Base-by-base conservation (phyloP, 2,888 invertebrate genomes). In the Pheosia tremula region DNA sequence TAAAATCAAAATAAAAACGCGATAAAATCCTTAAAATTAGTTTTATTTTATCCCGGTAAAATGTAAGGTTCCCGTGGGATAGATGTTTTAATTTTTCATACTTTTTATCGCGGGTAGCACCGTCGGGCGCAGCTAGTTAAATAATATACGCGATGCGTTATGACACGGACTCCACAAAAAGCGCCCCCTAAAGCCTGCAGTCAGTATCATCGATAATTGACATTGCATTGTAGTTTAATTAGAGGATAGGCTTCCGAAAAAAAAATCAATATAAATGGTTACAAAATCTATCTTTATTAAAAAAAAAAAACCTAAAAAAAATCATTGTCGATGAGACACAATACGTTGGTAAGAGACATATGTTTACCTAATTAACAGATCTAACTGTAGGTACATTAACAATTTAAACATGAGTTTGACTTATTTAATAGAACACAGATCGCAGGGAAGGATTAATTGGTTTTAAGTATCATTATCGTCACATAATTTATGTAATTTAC, bases 271-370 rank as follows among this genome's bases (percentile, higher is more conserved):
- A 60, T 61, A 41, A 43, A 61, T 68, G 67, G 69, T 75, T 80
- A 79, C 75, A 81, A 81, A 83, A 79, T 79, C 79, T 81, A 79
- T 63, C 63, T 83, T 82, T 81, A 82, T 79, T 82, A 59, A 62
- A 69, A 71, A 77, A 74, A 76, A 78, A 77, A 74, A 70, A 60
- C 36, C 38, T 38, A 36, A 13, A 49, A 11, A n/a, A n/a, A 11
- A n/a, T n/a, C 38, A 13, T 54, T 38, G 39, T 38, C 54, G 7
- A 6, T 52, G 24, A n/a, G 38, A 54, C 24, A 54, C 54, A 54
- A 54, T 5, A 54, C 54, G n/a, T 38, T 7, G 5, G 24, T 50
- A 50, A 13, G 24, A 6, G 50, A 13, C 50, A n/a, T 43, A 49
- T 49, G n/a, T 9, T 9, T 13, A 47, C 13, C n/a, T 13, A 24